Evolutionary conservation across 2,113 vertebrate genomes (phyloP), one percentile per base, ranked within the genome.

Genomic region (Colius striatus): DNA sequence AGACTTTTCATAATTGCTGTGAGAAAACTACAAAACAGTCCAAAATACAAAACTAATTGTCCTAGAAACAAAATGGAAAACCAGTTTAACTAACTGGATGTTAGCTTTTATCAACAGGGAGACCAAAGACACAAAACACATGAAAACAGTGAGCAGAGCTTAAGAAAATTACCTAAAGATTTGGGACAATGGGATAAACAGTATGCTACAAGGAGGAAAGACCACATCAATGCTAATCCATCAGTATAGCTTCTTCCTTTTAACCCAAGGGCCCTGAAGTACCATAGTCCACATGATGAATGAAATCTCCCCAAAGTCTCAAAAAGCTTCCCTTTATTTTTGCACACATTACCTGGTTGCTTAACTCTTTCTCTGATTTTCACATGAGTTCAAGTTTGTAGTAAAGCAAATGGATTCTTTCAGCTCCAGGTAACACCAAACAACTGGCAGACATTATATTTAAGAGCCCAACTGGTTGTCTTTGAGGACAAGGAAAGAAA

Each of bases 381-480:
- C 25, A 17, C 8, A 15, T 0, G 4, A 84, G 47, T 88, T 91
- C 29, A 68, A n/a, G 54, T 61, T 53, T 57, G 27, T 16, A 53
- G 22, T 10, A 51, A 8, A 54, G 50, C 58, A 91, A 76, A 82
- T 5, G 6, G 45, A 82, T 73, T 68, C 30, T 79, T 88, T 34
- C 10, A 53, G 38, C 38, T 92, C 29, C 5, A 8, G 41, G 11
- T 47, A 63, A 55, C 53, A 55, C 32, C 13, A 54, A 76, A 34
- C 14, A 77, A 72, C 30, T 60, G 61, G 45, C 38, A 91, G 62
- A 29, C 19, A 66, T 9, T 53, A 45, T 19, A 63, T 22, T 32
- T 34, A 75, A 41, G 9, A 60, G 47, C 15, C 27, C 0, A 0
- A 65, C 15, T 72, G 19, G 10, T 16, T 71, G 38, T 45, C 53